A percentile compares a stretch with the other conserved stretches of the same genome.
phyloP scores from a whole-genome alignment of 2,797 vertebrate genomes.

The Lutra lutra region DNA sequence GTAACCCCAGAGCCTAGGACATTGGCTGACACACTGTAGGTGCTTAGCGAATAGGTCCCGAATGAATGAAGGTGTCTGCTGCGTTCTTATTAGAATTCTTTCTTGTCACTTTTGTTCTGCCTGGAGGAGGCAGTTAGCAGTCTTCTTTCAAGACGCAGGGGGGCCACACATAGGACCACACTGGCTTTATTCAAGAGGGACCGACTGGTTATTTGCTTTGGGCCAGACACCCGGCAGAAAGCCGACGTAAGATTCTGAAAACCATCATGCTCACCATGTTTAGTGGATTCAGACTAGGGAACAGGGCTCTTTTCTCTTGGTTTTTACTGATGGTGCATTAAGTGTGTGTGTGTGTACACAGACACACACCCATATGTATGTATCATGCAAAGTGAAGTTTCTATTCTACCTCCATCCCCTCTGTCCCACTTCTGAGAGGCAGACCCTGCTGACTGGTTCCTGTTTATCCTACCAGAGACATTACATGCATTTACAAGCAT shows the following conservation, averaged over 20 bases:
- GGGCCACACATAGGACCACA: not conserved
- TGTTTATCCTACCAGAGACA: not conserved
- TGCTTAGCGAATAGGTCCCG: not conserved
- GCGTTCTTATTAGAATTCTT: not conserved
- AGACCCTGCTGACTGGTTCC: not conserved
- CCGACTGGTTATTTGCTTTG: not conserved
- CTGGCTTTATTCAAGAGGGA: not conserved
- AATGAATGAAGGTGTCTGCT: not conserved
- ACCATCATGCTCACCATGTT: not conserved
- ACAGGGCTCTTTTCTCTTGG: not conserved
- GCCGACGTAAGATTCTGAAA: not conserved
- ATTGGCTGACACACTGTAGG: not conserved
- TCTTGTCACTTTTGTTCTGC: not conserved
- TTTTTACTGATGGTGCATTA: not conserved
- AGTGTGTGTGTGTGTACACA: not conserved
- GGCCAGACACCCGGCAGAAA: not conserved
- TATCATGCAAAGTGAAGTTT: not conserved
- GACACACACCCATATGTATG: not conserved
- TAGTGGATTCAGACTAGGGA: not conserved
- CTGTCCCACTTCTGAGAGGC: not conserved
- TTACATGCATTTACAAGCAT: not conserved
- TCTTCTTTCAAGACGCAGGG: not conserved
- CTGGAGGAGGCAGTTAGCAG: not conserved
- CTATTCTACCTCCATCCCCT: not conserved
- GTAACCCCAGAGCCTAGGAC: not conserved